phyloP scores from a whole-genome alignment of 2,797 vertebrate genomes.

The Synanceia verrucosa region DNA sequence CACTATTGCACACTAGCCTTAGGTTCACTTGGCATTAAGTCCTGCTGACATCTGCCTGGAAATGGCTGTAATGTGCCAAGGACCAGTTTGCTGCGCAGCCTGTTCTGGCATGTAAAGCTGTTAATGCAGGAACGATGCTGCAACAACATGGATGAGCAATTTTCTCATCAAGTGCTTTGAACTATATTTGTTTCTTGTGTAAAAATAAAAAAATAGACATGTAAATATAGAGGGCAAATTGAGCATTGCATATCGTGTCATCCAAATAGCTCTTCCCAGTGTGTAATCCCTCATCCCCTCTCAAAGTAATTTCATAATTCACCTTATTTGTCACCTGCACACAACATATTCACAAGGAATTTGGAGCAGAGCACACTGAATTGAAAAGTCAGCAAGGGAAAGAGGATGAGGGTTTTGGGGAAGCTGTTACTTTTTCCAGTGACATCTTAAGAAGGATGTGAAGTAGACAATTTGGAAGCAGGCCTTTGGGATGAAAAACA shows the following conservation, averaged over 20 bases:
- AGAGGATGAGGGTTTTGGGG: background rate
- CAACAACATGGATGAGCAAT: background rate
- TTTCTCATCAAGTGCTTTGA: constrained; percentile 1
- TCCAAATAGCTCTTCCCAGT: background rate
- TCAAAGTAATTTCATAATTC: background rate
- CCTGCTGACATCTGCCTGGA: constrained; percentile 26
- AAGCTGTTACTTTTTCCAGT: background rate
- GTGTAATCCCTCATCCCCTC: background rate
- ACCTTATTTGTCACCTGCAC: background rate
- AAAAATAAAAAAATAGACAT: constrained; percentile 5
- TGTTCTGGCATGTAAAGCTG: constrained; percentile 20
- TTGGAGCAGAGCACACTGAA: background rate
- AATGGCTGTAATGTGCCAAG: constrained; percentile 14
- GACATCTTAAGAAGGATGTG: background rate
- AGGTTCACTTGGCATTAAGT: constrained; percentile 28
- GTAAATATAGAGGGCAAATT: background rate
- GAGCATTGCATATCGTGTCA: background rate
- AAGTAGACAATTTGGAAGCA: background rate
- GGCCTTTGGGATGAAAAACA: background rate
- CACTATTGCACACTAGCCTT: constrained; percentile 9
- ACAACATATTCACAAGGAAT: background rate
- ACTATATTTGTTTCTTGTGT: background rate
- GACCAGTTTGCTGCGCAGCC: background rate
- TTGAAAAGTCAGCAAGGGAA: background rate
- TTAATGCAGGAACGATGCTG: background rate